A percentile compares a stretch with the other conserved stretches of the same genome.
phyloP scores from a whole-genome alignment of 1,140 invertebrate genomes.

The Calephelis nemesis region DNA sequence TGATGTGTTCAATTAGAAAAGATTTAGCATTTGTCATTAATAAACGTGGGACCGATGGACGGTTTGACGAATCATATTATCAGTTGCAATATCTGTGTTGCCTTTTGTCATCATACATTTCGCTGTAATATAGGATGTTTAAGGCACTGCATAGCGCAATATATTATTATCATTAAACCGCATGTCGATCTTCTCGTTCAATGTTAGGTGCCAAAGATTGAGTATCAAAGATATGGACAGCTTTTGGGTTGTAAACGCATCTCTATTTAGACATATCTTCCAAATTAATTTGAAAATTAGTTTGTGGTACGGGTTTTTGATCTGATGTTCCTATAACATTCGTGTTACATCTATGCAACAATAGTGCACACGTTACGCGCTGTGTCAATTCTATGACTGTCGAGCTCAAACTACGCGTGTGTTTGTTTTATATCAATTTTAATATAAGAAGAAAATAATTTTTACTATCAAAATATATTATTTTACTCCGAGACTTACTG shows the following conservation, averaged over 20 bases:
- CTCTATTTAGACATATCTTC: slow-evolving; percentile 65
- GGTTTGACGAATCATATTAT: slow-evolving; percentile 41
- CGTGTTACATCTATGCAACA: slow-evolving; percentile 60
- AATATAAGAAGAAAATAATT: slow-evolving; percentile 54
- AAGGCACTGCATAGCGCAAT: slow-evolving; percentile 19
- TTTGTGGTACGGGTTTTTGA: slow-evolving; percentile 75
- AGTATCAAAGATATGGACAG: slow-evolving; percentile 71
- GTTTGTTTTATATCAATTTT: slow-evolving; percentile 57
- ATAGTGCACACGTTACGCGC: slow-evolving; percentile 48
- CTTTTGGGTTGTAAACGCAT: slow-evolving; percentile 62
- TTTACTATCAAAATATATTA: slow-evolving; percentile 45
- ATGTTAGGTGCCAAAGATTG: slow-evolving; percentile 76
- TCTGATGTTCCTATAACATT: slow-evolving; percentile 75
- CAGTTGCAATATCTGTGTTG: slow-evolving; percentile 52
- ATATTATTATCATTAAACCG: slow-evolving; percentile 38
- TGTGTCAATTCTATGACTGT: slow-evolving; percentile 73
- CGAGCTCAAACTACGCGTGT: slow-evolving; percentile 70
- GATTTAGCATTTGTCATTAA: slow-evolving; percentile 62
- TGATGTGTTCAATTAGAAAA: slow-evolving; percentile 73
- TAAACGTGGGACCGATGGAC: slow-evolving; percentile 52
- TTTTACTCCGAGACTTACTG: slow-evolving; percentile 56
- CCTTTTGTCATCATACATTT: slow-evolving; percentile 15
- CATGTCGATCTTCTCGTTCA: slow-evolving; percentile 43
- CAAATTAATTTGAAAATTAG: slow-evolving; percentile 68
- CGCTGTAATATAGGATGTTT: slow-evolving; percentile 1